Percentiles rank a stretch among this genome's conserved stretches.
phyloP scores from a whole-genome alignment of 2,113 vertebrate species.

The Ochotona princeps region DNA sequence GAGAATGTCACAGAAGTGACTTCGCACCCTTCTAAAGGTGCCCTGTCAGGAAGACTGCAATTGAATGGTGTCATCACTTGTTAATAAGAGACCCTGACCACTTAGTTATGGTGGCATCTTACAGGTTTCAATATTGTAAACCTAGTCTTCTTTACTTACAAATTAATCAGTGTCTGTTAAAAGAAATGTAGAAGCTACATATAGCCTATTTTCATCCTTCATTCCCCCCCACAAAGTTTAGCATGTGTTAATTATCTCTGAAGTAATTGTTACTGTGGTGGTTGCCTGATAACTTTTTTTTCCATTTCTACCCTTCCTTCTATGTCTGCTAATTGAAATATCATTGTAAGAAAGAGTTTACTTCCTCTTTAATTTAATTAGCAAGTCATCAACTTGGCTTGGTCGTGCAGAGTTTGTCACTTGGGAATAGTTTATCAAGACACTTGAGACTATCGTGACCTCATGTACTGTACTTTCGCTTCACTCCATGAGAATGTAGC shows the following conservation, averaged over 20 bases:
- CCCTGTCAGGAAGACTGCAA: too few relatives aligned
- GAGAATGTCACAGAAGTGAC: background rate
- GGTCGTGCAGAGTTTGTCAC: background rate
- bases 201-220: background rate
- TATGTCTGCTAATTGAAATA: background rate
- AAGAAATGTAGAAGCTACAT: background rate
- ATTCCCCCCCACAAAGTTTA: background rate
- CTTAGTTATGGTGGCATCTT: background rate
- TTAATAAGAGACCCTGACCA: background rate
- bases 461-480: background rate
- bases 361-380: background rate
- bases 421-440: background rate
- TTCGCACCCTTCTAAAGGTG: background rate
- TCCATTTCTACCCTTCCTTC: background rate
- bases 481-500: background rate
- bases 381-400: background rate
- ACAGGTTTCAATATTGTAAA: background rate
- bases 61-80: background rate
- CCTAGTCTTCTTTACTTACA: slow-evolving; percentile 8
- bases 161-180: background rate
- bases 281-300: background rate
- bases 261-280: slow-evolving; percentile 3
- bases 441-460: background rate
- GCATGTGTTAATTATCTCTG: background rate
- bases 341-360: background rate